Evolutionary conservation across 2,888 invertebrate genomes (phyloP).

Genomic region (Mesorhabditis spiculigera): DNA sequence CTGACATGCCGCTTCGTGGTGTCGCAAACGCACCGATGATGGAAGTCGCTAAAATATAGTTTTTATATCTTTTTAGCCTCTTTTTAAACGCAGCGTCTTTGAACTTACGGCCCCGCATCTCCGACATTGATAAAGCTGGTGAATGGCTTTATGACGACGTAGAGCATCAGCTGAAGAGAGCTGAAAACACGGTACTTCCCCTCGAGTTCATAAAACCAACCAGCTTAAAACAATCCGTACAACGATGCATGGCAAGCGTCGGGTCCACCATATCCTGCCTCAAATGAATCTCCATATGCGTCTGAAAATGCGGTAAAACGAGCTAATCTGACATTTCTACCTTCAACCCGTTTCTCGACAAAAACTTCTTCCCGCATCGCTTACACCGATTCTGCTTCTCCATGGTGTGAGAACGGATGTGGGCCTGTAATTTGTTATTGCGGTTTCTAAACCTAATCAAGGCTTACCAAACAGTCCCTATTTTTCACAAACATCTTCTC

Average conservation of each 20-base stretch:
- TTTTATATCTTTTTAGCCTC: background rate
- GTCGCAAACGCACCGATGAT: background rate
- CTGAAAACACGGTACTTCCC: background rate
- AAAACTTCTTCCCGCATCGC: constrained; percentile 6
- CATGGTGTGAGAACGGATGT: constrained; percentile 7
- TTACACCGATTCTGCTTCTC: background rate
- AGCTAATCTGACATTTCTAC: background rate
- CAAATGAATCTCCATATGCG: constrained; percentile 17
- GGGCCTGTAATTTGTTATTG: background rate
- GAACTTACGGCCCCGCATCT: constrained; percentile 1
- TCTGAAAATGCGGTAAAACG: background rate
- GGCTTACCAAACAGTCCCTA: background rate
- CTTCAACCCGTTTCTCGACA: background rate
- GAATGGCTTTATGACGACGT: background rate
- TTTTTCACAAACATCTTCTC: background rate
- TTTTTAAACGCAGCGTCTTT: background rate
- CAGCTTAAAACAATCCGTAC: constrained; percentile 3
- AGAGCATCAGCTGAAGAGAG: constrained; percentile 4
- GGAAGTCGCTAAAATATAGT: background rate
- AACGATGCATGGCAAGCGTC: background rate
- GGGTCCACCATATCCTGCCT: constrained; percentile 18
- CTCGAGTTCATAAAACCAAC: background rate
- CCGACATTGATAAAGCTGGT: background rate
- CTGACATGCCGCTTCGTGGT: background rate
- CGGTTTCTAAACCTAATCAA: background rate